These are phyloP conservation scores for Dasysyrphus albostriatus DNA, from an alignment of 2,888 invertebrate species.

Conservation along the genomic window DNA sequence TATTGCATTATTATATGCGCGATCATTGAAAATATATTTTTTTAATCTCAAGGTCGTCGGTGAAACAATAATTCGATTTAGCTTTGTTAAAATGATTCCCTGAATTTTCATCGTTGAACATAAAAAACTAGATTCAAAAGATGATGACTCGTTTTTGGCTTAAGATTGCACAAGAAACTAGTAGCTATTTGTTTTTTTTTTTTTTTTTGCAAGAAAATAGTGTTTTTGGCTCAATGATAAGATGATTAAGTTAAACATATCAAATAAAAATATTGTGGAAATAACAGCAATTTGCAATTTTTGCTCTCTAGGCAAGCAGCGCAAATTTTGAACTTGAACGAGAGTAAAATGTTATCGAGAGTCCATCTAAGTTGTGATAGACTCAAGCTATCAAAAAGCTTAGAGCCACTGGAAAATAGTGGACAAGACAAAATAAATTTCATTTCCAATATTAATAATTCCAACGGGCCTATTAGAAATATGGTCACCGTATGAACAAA, in stretches of 20 bases:
- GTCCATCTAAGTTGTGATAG: too few relatives aligned
- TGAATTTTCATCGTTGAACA: not conserved
- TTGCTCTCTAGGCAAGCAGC: too few relatives aligned
- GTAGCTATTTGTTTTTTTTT: not conserved
- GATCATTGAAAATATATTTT: not conserved
- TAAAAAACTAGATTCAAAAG: conserved; percentile 7
- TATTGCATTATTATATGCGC: too few relatives aligned
- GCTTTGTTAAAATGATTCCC: not conserved
- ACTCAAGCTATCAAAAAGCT: too few relatives aligned
- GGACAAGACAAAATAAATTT: too few relatives aligned
- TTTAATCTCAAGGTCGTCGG: conserved; percentile 2
- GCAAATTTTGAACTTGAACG: too few relatives aligned
- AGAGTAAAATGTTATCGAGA: too few relatives aligned
- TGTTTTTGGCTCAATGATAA: not conserved
- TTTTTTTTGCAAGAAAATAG: not conserved
- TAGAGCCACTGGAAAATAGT: too few relatives aligned
- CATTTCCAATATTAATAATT: too few relatives aligned
- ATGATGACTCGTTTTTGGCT: conserved; percentile 2
- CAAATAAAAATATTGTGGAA: not conserved
- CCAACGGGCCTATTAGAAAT: not conserved
- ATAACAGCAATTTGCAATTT: not conserved
- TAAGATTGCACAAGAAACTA: conserved; percentile 14
- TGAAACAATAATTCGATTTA: not conserved
- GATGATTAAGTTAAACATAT: not conserved
- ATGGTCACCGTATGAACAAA: conserved; percentile 30